Percentiles rank a stretch among this genome's conserved stretches.
Evolutionary conservation across 2,113 vertebrate genomes (phyloP).

Genomic region (Spizaetus ornatus): DNA sequence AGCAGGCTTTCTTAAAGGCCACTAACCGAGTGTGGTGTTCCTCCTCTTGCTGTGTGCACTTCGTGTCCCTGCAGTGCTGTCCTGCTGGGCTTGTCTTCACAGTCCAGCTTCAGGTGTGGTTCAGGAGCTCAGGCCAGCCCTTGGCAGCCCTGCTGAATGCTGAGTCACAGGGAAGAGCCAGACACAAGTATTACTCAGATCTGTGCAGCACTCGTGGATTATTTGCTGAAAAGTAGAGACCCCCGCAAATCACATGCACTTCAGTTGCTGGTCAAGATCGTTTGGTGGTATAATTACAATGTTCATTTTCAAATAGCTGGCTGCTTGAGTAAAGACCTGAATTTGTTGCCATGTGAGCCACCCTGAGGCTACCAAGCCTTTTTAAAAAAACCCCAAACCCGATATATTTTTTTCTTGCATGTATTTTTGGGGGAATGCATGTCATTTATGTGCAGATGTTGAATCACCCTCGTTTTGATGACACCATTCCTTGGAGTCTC

Average conservation of each 20-base stretch:
- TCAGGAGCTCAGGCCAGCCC: neutral
- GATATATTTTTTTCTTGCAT: neutral
- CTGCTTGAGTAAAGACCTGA: neutral
- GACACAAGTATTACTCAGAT: neutral
- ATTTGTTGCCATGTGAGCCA: neutral
- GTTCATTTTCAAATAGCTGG: neutral
- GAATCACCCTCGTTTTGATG: neutral
- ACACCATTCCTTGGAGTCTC: neutral
- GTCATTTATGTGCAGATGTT: neutral
- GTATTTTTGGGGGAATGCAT: neutral
- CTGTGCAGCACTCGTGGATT: neutral
- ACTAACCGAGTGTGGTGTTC: accelerated
- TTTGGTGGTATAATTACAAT: neutral
- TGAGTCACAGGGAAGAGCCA: neutral
- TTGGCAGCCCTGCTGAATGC: neutral
- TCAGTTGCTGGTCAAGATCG: neutral
- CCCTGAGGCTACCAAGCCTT: neutral
- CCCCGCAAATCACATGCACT: accelerated
- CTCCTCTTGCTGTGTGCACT: neutral
- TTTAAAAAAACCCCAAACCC: neutral
- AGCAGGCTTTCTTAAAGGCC: neutral
- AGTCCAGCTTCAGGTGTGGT: neutral
- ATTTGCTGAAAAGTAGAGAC: neutral
- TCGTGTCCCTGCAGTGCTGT: neutral
- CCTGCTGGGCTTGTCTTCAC: neutral